These are phyloP conservation scores for Neopipo cinnamomea DNA, from an alignment of 2,113 vertebrate species.

Conservation along the genomic window DNA sequence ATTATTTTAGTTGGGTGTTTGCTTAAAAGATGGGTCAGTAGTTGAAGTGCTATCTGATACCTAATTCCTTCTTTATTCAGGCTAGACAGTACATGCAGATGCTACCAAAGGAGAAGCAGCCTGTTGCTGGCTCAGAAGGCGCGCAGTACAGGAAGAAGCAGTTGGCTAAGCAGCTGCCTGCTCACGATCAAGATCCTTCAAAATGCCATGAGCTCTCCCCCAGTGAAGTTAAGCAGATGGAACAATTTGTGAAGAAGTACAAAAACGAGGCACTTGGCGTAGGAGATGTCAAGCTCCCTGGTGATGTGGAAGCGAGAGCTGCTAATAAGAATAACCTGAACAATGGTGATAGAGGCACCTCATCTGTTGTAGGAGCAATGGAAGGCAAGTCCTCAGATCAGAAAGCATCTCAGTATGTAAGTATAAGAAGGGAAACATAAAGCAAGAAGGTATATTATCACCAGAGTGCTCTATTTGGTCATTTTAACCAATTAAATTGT, in stretches of 20 bases:
- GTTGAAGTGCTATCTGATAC: slow-evolving; percentile 37
- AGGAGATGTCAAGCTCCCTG: slow-evolving; percentile 87
- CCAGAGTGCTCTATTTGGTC: background rate
- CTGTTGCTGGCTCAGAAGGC: slow-evolving; percentile 87
- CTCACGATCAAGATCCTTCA: slow-evolving; percentile 94
- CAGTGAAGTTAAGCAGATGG: slow-evolving; percentile 92
- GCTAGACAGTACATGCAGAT: slow-evolving; percentile 94
- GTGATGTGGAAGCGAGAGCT: slow-evolving; percentile 74
- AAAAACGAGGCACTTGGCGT: slow-evolving; percentile 93
- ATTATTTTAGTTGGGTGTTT: background rate
- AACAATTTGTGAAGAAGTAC: slow-evolving; percentile 95
- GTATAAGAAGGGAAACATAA: slow-evolving; percentile 37
- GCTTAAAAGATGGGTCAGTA: background rate
- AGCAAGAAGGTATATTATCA: background rate
- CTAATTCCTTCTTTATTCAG: slow-evolving; percentile 69
- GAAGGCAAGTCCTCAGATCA: slow-evolving; percentile 53
- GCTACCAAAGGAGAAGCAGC: slow-evolving; percentile 92
- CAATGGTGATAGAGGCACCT: slow-evolving; percentile 64
- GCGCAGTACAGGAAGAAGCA: slow-evolving; percentile 96
- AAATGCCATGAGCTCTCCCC: slow-evolving; percentile 93
- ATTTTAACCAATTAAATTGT: background rate
- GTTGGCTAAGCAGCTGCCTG: slow-evolving; percentile 95
- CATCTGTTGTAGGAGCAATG: slow-evolving; percentile 71
- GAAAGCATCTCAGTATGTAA: slow-evolving; percentile 82
- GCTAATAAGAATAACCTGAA: slow-evolving; percentile 13